These are phyloP conservation scores for Nettapus auritus DNA, from an alignment of 2,113 vertebrate species.

Conservation along the genomic window DNA sequence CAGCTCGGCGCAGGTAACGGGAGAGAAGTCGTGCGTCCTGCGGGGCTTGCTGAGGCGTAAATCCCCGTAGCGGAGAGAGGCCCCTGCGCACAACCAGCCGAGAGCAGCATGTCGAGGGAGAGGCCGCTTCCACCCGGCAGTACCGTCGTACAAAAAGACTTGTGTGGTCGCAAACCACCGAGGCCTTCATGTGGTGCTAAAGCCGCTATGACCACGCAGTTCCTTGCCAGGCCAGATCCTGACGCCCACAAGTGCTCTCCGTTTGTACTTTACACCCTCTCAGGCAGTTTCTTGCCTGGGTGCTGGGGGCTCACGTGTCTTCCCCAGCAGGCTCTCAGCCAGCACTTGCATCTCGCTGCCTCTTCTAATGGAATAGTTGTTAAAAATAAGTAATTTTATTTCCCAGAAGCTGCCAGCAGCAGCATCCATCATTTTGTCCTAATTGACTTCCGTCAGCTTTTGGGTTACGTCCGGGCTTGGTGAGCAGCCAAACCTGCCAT, in stretches of 20 bases:
- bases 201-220: too few species aligned
- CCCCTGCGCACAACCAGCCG: background rate
- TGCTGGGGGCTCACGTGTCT: background rate
- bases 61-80: background rate
- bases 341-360: accelerated
- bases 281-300: background rate
- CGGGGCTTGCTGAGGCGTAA: background rate
- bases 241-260: background rate
- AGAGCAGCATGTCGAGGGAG: background rate
- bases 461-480: background rate
- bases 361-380: background rate
- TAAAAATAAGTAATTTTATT: background rate
- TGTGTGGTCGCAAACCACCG: background rate
- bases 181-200: background rate
- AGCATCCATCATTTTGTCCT: background rate
- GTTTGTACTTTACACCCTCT: accelerated
- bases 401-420: background rate
- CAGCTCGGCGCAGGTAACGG: constrained; percentile 14
- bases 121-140: background rate
- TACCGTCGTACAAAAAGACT: background rate
- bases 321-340: background rate
- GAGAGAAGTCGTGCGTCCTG: background rate
- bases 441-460: background rate
- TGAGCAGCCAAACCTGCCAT: background rate
- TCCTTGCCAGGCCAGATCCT: background rate